Evolutionary conservation across 2,113 vertebrate genomes (phyloP).

Genomic region (Psilopogon haemacephalus): DNA sequence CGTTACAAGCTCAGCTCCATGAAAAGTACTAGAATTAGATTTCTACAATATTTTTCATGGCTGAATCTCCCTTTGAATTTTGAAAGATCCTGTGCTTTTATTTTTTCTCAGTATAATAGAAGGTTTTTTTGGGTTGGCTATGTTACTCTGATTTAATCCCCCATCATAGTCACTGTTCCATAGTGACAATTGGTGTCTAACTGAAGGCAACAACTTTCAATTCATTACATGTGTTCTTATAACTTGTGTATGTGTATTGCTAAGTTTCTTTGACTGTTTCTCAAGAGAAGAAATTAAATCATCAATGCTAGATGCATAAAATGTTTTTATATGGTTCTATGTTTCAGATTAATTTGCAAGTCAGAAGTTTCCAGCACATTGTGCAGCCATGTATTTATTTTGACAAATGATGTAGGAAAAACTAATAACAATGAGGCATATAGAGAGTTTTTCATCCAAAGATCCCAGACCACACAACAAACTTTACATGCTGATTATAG

Average conservation of each 20-base stretch:
- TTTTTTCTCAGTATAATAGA: constrained; percentile 17
- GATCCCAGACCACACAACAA: constrained; percentile 52
- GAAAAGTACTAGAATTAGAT: constrained; percentile 65
- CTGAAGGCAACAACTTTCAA: constrained; percentile 26
- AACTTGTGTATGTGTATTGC: constrained; percentile 5
- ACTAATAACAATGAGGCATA: constrained; percentile 46
- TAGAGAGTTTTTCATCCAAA: constrained; percentile 49
- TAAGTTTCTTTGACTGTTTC: constrained; percentile 21
- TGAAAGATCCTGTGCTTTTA: constrained; percentile 6
- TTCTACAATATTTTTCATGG: constrained; percentile 55
- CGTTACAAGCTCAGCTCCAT: constrained; percentile 53
- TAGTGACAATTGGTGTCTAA: background rate
- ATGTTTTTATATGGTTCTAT: constrained; percentile 44
- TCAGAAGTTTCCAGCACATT: constrained; percentile 47
- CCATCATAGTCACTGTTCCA: background rate
- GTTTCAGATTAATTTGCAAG: constrained; percentile 65
- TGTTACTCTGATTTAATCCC: constrained; percentile 26
- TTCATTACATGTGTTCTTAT: constrained; percentile 45
- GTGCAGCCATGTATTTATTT: constrained; percentile 58
- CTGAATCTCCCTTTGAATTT: constrained; percentile 32
- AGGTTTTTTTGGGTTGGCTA: background rate
- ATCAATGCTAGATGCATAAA: constrained; percentile 60
- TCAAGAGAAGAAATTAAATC: constrained; percentile 60
- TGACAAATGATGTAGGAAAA: constrained; percentile 67
- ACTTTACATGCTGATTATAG: constrained; percentile 48